Conservation (phyloP, 2,888 invertebrate species). For the Digitonthophagus gazella region DNA sequence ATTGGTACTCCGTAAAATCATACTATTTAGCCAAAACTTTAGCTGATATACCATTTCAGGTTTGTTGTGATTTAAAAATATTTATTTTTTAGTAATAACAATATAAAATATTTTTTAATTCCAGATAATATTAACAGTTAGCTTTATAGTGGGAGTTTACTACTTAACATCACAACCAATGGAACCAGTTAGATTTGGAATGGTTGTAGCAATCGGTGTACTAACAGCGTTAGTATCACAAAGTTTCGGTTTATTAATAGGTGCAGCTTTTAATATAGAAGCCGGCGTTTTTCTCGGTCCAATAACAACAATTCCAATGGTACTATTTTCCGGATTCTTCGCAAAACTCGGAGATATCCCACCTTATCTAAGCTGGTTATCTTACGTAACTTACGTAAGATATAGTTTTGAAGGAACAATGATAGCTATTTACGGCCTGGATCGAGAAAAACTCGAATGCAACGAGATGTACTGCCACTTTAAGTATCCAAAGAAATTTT, state of each 20-base stretch:
- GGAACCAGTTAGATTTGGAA: constrained; percentile 76
- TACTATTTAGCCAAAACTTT: constrained; percentile 96
- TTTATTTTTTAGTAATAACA: neutral
- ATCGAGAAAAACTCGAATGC: constrained; percentile 79
- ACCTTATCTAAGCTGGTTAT: constrained; percentile 81
- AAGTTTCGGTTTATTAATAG: constrained; percentile 87
- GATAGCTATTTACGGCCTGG: constrained; percentile 87
- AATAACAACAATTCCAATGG: constrained; percentile 86
- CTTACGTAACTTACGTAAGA: constrained; percentile 86
- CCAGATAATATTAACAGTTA: constrained; percentile 81
- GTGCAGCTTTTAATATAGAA: constrained; percentile 87
- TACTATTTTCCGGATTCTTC: constrained; percentile 93
- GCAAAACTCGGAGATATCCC: constrained; percentile 91
- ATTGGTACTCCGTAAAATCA: constrained; percentile 96
- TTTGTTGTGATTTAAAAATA: neutral
- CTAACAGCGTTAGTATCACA: constrained; percentile 90
- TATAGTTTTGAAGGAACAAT: constrained; percentile 93
- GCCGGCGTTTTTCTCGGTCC: constrained; percentile 79
- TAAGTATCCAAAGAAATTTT: constrained; percentile 75
- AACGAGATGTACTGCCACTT: constrained; percentile 81
- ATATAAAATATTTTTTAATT: constrained; percentile 40
- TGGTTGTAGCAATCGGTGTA: constrained; percentile 74
- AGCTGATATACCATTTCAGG: constrained; percentile 95
- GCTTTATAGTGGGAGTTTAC: constrained; percentile 88
- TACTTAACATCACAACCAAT: constrained; percentile 95